Conservation (phyloP, 2,888 invertebrate species). For the Xylophagus ater region DNA sequence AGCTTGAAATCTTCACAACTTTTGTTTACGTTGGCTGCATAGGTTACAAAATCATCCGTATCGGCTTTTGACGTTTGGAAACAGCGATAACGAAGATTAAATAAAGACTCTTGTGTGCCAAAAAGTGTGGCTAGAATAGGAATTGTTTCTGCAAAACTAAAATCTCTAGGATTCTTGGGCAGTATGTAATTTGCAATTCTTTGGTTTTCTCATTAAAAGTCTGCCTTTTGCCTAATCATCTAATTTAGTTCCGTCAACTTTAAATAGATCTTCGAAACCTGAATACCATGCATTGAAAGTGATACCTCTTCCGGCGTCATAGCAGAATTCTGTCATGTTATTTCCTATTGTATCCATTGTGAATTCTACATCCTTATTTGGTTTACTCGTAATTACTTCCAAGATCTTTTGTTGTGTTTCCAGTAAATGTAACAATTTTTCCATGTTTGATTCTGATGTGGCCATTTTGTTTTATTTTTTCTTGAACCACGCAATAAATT, state of each 20-base stretch:
- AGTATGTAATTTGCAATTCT: constrained; percentile 15
- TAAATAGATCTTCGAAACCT: constrained; percentile 16
- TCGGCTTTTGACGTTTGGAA: constrained; percentile 15
- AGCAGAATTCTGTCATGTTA: too few species aligned
- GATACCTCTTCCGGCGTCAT: too few species aligned
- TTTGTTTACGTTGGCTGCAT: constrained; percentile 14
- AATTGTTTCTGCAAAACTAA: constrained; percentile 12
- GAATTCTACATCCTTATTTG: too few species aligned
- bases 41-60: constrained; percentile 14
- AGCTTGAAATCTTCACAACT: constrained; percentile 17
- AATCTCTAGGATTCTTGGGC: too few species aligned
- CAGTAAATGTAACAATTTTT: too few species aligned
- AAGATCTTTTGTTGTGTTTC: too few species aligned
- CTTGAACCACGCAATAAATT: too few species aligned
- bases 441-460: too few species aligned
- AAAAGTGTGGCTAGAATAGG: constrained; percentile 13
- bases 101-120: constrained; percentile 16
- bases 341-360: too few species aligned
- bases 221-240: constrained; percentile 16
- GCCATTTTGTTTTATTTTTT: too few species aligned
- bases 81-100: constrained; percentile 16
- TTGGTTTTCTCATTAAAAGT: constrained; percentile 15
- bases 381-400: too few species aligned
- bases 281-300: constrained; percentile 16
- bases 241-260: constrained; percentile 12